Conservation (phyloP, 2,888 invertebrate genomes). For the Syrphus vitripennis region DNA sequence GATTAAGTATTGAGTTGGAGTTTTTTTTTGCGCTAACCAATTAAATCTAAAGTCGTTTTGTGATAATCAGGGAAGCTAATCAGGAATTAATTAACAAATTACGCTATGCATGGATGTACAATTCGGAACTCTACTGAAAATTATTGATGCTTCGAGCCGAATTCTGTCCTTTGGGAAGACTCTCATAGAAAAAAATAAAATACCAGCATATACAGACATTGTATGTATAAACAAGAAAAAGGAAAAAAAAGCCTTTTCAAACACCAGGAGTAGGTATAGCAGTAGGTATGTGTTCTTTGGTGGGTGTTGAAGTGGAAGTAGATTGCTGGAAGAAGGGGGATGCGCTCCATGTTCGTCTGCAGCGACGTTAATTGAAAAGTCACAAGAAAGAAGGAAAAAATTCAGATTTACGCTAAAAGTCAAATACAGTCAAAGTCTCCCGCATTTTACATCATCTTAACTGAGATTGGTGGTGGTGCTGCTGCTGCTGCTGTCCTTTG, state of each 20-base stretch:
- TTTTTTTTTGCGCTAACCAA: constrained; percentile 1
- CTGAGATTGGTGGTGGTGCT: constrained; percentile 32
- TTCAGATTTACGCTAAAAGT: constrained; percentile 48
- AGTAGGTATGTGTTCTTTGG: constrained; percentile 10
- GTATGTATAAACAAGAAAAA: background rate
- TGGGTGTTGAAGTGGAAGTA: constrained; percentile 60
- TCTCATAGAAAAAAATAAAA: background rate
- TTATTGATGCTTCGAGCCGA: constrained; percentile 18
- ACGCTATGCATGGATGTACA: constrained; percentile 20
- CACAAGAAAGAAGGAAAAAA: constrained; percentile 42
- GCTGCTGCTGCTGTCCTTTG: constrained; percentile 47
- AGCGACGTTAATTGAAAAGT: constrained; percentile 61
- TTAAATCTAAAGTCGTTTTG: constrained; percentile 5
- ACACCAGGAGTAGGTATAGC: background rate
- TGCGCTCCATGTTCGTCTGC: constrained; percentile 40
- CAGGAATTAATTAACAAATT: constrained; percentile 44
- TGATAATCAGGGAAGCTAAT: constrained; percentile 17
- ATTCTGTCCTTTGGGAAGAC: background rate
- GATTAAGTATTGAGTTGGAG: constrained; percentile 31
- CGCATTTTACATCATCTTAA: constrained; percentile 56
- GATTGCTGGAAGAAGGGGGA: constrained; percentile 35
- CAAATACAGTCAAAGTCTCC: constrained; percentile 54
- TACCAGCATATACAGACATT: background rate
- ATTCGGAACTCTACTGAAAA: constrained; percentile 33
- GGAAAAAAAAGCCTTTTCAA: background rate